Evolutionary conservation across 2,113 vertebrate genomes (phyloP).

Genomic region (Stercorarius parasiticus): DNA sequence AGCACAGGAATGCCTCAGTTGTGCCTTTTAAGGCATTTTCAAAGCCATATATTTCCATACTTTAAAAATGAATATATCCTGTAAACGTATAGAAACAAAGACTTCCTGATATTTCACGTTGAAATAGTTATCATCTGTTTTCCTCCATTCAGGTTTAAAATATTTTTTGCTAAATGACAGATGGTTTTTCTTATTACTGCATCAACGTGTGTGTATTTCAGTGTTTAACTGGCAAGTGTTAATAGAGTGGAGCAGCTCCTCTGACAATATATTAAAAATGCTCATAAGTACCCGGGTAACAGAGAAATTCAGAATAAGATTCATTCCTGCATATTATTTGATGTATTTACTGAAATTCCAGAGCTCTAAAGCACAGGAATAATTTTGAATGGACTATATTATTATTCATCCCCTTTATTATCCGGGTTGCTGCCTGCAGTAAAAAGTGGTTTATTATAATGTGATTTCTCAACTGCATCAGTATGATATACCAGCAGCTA

Average conservation of each 20-base stretch:
- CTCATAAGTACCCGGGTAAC: neutral
- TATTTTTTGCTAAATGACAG: neutral
- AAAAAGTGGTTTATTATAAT: constrained; percentile 43
- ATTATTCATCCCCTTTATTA: constrained; percentile 53
- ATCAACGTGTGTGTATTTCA: neutral
- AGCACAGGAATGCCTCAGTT: neutral
- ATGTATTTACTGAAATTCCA: constrained; percentile 23
- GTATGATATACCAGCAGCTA: constrained; percentile 17
- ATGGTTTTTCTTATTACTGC: neutral
- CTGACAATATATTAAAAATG: neutral
- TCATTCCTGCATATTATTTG: neutral
- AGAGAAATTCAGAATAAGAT: neutral
- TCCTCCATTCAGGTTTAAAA: neutral
- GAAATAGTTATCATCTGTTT: neutral
- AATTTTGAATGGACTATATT: neutral
- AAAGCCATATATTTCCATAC: neutral
- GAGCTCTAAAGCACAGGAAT: neutral
- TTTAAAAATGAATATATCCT: neutral
- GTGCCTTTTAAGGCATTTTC: neutral
- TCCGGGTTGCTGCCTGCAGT: constrained; percentile 24
- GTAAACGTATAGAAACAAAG: neutral
- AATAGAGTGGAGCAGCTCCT: neutral
- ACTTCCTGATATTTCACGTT: neutral
- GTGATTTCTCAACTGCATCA: constrained; percentile 49
- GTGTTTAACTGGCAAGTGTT: neutral